These are phyloP conservation scores for Melanophora roralis DNA, from an alignment of 2,888 invertebrate genomes.

Conservation along the genomic window DNA sequence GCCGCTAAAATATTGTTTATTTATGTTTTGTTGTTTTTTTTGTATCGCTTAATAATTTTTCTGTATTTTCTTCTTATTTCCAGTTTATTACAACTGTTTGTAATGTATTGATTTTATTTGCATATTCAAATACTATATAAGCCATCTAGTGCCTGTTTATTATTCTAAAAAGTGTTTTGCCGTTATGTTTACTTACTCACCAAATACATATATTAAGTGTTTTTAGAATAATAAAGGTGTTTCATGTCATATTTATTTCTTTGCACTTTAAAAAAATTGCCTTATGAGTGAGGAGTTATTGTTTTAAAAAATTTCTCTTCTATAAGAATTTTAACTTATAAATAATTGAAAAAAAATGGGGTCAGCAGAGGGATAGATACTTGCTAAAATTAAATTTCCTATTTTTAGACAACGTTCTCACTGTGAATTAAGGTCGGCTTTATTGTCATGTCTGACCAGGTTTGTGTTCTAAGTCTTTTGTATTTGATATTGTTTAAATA, in stretches of 20 bases:
- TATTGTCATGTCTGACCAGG: neutral
- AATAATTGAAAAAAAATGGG: neutral
- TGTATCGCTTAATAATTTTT: slow-evolving; percentile 2
- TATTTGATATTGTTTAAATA: neutral
- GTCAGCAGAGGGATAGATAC: too few relatives aligned
- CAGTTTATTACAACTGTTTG: slow-evolving; percentile 5
- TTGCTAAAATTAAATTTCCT: neutral
- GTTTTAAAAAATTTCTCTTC: slow-evolving; percentile 27
- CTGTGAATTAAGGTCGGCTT: neutral
- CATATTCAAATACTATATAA: neutral
- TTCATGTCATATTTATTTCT: neutral
- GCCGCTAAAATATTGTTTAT: slow-evolving; percentile 50
- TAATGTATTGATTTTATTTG: slow-evolving; percentile 1
- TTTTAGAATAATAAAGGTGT: too few relatives aligned
- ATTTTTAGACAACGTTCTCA: neutral
- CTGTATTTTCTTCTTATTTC: slow-evolving; percentile 29
- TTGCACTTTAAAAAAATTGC: slow-evolving; percentile 13
- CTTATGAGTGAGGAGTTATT: slow-evolving; percentile 24
- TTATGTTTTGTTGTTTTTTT: slow-evolving; percentile 28
- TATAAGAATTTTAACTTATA: neutral
- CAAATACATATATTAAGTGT: too few relatives aligned
- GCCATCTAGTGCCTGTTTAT: too few relatives aligned
- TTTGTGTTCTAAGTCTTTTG: slow-evolving; percentile 35
- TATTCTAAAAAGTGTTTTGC: too few relatives aligned
- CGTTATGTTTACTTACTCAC: too few relatives aligned